These are phyloP conservation scores for Danio rerio DNA, from an alignment of 2,113 vertebrate genomes.

Conservation along the genomic window DNA sequence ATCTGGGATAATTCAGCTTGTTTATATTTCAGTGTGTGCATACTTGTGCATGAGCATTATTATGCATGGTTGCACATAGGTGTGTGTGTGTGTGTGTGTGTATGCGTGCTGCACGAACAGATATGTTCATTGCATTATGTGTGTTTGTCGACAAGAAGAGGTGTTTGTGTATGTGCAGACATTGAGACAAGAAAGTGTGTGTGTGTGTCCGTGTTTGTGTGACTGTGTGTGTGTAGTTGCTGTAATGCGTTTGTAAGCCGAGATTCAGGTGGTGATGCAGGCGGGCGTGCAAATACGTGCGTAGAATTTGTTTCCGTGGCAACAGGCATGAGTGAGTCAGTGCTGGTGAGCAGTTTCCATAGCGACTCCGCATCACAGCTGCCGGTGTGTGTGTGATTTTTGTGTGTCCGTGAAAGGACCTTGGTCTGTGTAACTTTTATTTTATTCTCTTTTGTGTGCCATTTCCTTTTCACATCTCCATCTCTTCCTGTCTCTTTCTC, in stretches of 20 bases:
- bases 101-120: not conserved
- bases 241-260: conserved; percentile 77
- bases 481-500: conserved; percentile 13
- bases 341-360: conserved; percentile 84
- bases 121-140: conserved; percentile 7
- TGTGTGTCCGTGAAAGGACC: conserved; percentile 74
- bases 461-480: conserved; percentile 46
- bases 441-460: conserved; percentile 54
- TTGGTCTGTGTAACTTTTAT: conserved; percentile 70
- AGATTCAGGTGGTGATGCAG: conserved; percentile 82
- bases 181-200: conserved; percentile 1
- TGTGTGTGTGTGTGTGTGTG: conserved; percentile 34
- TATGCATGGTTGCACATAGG: not conserved
- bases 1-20: conserved; percentile 74
- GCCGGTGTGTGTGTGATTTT: conserved; percentile 74
- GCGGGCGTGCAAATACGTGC: conserved; percentile 80
- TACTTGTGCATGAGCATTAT: conserved; percentile 27
- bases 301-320: conserved; percentile 83
- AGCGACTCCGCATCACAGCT: conserved; percentile 81
- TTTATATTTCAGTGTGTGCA: conserved; percentile 71
- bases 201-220: not conserved
- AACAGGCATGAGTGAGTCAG: conserved; percentile 82
- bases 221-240: conserved; percentile 61
- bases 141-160: conserved; percentile 23
- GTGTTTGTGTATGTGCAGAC: conserved; percentile 11